Percentiles rank a stretch among this genome's conserved stretches.
These are phyloP conservation scores for Rhagium mordax DNA, from an alignment of 2,888 invertebrate species.

Conservation along the genomic window DNA sequence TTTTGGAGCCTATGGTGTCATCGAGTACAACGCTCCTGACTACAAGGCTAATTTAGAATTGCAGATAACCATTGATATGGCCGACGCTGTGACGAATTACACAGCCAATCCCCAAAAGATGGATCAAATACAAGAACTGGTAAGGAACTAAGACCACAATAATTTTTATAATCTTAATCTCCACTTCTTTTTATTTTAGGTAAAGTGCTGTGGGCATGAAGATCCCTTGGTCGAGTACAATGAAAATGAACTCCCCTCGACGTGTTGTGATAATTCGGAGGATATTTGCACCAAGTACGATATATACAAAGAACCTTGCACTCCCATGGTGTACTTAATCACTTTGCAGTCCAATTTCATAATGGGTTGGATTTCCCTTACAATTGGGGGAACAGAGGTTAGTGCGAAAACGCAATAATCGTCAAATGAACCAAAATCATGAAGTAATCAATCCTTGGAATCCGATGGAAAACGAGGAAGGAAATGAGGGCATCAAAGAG, in stretches of 20 bases:
- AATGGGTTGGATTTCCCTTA: constrained; percentile 46
- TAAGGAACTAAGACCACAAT: constrained; percentile 20
- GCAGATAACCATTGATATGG: constrained; percentile 36
- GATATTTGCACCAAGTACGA: constrained; percentile 26
- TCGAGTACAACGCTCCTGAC: constrained; percentile 31
- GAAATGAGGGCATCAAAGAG: too few relatives aligned
- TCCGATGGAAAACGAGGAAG: too few relatives aligned
- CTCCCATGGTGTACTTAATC: constrained; percentile 29
- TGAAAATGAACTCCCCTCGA: constrained; percentile 22
- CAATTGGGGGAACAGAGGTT: constrained; percentile 47
- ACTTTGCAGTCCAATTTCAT: constrained; percentile 44
- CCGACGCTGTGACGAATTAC: constrained; percentile 36
- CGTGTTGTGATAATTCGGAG: constrained; percentile 30
- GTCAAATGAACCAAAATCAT: too few relatives aligned
- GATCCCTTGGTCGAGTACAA: constrained; percentile 35
- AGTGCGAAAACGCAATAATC: neutral
- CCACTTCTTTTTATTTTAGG: constrained; percentile 40
- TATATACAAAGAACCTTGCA: constrained; percentile 39
- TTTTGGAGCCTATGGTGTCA: constrained; percentile 43
- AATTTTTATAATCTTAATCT: neutral
- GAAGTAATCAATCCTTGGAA: too few relatives aligned
- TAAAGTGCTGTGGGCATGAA: constrained; percentile 48
- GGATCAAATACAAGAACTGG: constrained; percentile 43
- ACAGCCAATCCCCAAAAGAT: constrained; percentile 31
- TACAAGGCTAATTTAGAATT: constrained; percentile 28